Evolutionary conservation across 2,888 invertebrate species (phyloP), one percentile per base, ranked within the genome.

Genomic region (Herminia tarsipennalis): DNA sequence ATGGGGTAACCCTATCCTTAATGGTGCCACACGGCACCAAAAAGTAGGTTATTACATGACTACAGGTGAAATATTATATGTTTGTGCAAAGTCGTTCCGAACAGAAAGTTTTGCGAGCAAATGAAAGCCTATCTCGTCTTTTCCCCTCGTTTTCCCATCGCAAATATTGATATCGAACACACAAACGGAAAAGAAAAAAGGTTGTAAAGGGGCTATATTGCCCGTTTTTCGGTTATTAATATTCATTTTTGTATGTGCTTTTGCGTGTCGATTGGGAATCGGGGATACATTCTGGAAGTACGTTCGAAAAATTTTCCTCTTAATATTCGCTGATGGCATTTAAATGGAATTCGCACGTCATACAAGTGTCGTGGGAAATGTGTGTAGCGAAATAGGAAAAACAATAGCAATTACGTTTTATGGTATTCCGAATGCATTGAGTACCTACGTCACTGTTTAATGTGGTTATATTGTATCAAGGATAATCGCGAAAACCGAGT

Each of bases 151-250:
- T 42, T 32, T 17, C 2, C 14, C 14, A 27, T 25, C 5, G 20
- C 13, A 43, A 45, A 47, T 48, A 46, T 38, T 32, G 27, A 18
- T 56, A 34, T 42, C 44, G 29, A 36, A 36, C 14, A 47, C 14
- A 34, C 37, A 42, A 45, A 60, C 35, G 33, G 43, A 27, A 35
- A 52, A 52, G 21, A 33, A 35, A 41, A 18, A 22, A 42, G 41
- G 33, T 38, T 38, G 18, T 21, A 38, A 20, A 16, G 16, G 32
- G 33, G 12, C 12, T 13, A 14, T 45, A 49, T 48, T 56, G 35
- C 21, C 32, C 8, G 32, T 34, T 52, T 14, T 6, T 16, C 12
- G 12, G 6, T 39, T 37, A 38, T 46, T 33, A 46, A 50, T 54
- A 47, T 56, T 37, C 33, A 46, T 59, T 48, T 20, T 47, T 12